These are phyloP conservation scores for Girardinichthys multiradiatus DNA, from an alignment of 2,113 vertebrate species.

Conservation along the genomic window DNA sequence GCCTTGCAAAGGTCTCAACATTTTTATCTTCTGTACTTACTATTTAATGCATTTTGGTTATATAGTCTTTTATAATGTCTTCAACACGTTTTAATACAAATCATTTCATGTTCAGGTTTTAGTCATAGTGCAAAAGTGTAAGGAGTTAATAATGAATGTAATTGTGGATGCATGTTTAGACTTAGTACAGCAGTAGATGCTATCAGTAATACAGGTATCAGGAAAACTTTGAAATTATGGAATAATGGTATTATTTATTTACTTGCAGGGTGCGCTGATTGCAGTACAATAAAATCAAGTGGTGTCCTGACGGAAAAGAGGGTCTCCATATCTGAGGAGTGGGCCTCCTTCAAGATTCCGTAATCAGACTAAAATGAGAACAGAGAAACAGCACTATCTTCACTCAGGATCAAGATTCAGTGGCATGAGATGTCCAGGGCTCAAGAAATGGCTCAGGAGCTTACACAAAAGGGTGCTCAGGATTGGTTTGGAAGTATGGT, in stretches of 20 bases:
- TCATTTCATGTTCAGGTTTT: no score
- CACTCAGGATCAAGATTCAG: no score
- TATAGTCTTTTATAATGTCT: no score
- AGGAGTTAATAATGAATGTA: neutral
- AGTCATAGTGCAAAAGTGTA: neutral
- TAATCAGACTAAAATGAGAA: neutral
- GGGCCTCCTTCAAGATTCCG: neutral
- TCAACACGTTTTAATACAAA: no score
- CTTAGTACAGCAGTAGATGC: neutral
- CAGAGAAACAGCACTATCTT: neutral
- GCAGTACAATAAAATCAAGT: neutral
- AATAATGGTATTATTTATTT: neutral
- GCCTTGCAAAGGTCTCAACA: no score
- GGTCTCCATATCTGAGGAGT: neutral
- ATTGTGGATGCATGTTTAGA: neutral
- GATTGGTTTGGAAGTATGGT: neutral
- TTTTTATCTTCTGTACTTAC: no score
- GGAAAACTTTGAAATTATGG: neutral
- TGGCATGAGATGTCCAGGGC: slow-evolving; percentile 1
- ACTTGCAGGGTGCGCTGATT: neutral
- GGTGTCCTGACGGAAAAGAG: neutral
- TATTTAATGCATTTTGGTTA: no score
- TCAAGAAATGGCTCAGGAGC: neutral
- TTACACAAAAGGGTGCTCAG: neutral
- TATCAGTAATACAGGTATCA: neutral